Evolutionary conservation across 37 sponge, comb jelly and placozoan genomes (phyloP).

Genomic region (Corticium candelabrum): DNA sequence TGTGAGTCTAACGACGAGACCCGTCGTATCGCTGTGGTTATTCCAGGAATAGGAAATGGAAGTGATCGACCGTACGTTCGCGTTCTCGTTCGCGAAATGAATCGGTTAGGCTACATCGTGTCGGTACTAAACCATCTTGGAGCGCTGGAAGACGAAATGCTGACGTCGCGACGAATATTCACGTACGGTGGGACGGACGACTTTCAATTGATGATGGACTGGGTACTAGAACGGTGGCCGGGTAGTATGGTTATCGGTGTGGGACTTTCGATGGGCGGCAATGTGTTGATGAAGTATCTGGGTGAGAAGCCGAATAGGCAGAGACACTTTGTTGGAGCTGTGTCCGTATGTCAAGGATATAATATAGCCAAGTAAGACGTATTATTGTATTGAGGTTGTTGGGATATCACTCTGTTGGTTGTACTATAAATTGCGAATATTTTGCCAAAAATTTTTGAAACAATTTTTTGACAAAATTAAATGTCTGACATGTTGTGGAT

Average conservation of each 20-base stretch:
- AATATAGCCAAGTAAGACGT: constrained; percentile 47
- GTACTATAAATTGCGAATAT: no score
- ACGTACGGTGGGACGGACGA: constrained; percentile 91
- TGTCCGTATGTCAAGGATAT: constrained; percentile 84
- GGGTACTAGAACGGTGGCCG: constrained; percentile 27
- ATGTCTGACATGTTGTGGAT: no score
- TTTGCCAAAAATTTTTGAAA: no score
- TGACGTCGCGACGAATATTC: constrained; percentile 65
- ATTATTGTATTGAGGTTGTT: not conserved
- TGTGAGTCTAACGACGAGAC: no score
- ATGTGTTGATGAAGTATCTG: constrained; percentile 63
- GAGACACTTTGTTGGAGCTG: constrained; percentile 58
- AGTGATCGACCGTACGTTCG: constrained; percentile 52
- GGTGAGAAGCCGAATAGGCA: constrained; percentile 66
- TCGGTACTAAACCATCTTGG: constrained; percentile 81
- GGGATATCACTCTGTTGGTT: no score
- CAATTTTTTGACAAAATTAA: no score
- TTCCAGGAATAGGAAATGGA: constrained; percentile 68
- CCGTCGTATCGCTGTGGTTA: constrained; percentile 20
- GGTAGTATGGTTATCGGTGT: constrained; percentile 32
- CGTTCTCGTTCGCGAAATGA: constrained; percentile 15
- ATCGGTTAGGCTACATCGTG: constrained; percentile 41
- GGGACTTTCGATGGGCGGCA: constrained; percentile 83
- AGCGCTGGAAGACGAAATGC: constrained; percentile 28
- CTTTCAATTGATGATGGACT: constrained; percentile 45